phyloP scores from a whole-genome alignment of 2,888 invertebrate genomes.

The Tenodera sinensis region DNA sequence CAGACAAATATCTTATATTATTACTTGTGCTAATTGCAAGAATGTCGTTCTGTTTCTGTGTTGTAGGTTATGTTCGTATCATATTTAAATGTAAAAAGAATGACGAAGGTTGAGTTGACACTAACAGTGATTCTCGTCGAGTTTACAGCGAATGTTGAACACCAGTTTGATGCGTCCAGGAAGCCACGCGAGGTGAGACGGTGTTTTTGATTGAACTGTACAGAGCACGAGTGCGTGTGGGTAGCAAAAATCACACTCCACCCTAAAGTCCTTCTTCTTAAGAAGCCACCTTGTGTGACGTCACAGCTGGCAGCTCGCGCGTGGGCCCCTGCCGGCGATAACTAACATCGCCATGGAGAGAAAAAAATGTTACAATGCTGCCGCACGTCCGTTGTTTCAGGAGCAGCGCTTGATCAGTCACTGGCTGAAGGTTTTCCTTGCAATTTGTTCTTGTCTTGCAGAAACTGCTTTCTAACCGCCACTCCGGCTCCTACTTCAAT shows the following conservation, averaged over 20 bases:
- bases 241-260: slow-evolving; percentile 9
- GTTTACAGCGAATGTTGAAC: not conserved
- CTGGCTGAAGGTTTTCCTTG: not conserved
- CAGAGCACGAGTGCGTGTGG: not conserved
- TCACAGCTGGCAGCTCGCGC: slow-evolving; percentile 1
- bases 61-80: no score
- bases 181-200: not conserved
- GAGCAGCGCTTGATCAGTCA: not conserved
- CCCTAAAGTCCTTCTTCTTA: slow-evolving; percentile 7
- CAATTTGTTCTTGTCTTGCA: not conserved
- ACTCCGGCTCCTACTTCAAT: not conserved
- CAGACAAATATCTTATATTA: no score
- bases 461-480: not conserved
- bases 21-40: no score
- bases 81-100: no score
- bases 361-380: not conserved
- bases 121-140: not conserved
- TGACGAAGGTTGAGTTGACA: no score
- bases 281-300: slow-evolving; percentile 10
- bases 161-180: not conserved
- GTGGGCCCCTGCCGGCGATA: slow-evolving; percentile 1
- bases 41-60: no score
- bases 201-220: not conserved
- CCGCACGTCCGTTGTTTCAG: not conserved
- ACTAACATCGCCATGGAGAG: not conserved